phyloP scores from a whole-genome alignment of 2,888 invertebrate genomes.

The Sicus ferrugineus region DNA sequence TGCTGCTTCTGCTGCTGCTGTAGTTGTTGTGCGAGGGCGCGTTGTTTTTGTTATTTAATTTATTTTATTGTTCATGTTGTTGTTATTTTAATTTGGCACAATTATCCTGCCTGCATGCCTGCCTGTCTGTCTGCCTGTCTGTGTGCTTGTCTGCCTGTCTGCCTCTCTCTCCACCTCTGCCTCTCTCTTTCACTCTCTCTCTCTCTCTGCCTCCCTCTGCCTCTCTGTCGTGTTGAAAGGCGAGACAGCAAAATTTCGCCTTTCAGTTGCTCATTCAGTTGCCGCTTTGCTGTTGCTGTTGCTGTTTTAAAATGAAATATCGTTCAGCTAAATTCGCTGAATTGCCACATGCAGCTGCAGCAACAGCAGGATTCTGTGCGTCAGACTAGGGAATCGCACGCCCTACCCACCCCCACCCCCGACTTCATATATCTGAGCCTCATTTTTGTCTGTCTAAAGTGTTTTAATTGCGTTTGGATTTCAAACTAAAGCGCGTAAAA shows the following conservation, averaged over 20 bases:
- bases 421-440: constrained; percentile 36
- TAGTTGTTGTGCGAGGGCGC: too few species aligned
- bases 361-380: constrained; percentile 21
- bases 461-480: constrained; percentile 25
- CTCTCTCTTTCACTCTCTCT: too few species aligned
- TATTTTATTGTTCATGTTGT: constrained; percentile 5
- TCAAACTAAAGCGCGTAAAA: constrained; percentile 26
- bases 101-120: constrained; percentile 21
- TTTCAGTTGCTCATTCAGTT: neutral
- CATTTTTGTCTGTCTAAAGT: constrained; percentile 42
- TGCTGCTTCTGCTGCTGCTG: constrained; percentile 18
- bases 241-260: constrained; percentile 25
- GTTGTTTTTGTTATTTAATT: too few species aligned
- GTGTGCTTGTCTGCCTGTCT: too few species aligned
- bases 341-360: constrained; percentile 28
- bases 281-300: constrained; percentile 14
- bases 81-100: constrained; percentile 24
- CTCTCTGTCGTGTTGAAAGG: constrained; percentile 16
- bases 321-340: constrained; percentile 14
- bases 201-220: too few species aligned
- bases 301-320: constrained; percentile 35
- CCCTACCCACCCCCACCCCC: neutral
- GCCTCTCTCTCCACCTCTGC: too few species aligned
- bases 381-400: constrained; percentile 30
- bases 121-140: too few species aligned